Percentiles rank a stretch among this genome's conserved stretches.
Evolutionary conservation across 2,113 vertebrate species (phyloP).

Genomic region (Campylomormyrus numenius): DNA sequence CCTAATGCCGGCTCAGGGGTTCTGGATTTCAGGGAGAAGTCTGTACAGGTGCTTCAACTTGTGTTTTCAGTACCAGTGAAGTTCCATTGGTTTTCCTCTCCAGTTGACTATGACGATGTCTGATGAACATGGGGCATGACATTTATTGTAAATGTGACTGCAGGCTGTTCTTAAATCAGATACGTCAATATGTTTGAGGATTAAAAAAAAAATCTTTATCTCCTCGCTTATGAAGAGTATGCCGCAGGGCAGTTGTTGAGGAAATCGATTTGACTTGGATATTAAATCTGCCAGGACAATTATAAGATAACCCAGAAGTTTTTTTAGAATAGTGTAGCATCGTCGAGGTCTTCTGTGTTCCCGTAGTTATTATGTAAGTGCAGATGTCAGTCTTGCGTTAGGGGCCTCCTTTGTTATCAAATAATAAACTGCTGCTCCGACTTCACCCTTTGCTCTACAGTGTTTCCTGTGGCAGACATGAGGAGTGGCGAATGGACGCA

Average conservation of each 20-base stretch:
- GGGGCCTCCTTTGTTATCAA: neutral
- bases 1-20: neutral
- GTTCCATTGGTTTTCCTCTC: neutral
- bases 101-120: neutral
- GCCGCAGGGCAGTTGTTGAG: neutral
- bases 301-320: neutral
- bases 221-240: neutral
- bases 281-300: conserved; percentile 16
- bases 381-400: neutral
- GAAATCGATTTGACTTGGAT: neutral
- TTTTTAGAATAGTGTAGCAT: neutral
- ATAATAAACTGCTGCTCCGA: neutral
- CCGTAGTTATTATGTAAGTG: neutral
- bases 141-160: neutral
- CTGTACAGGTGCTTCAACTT: neutral
- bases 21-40: neutral
- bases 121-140: neutral
- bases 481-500: neutral
- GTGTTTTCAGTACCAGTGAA: neutral
- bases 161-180: neutral
- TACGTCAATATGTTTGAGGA: neutral
- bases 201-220: neutral
- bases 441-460: neutral
- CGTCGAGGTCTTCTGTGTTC: neutral
- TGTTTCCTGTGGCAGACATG: neutral